Base-by-base conservation (phyloP, 2,113 vertebrate species). In the Pogonocichla stellata region DNA sequence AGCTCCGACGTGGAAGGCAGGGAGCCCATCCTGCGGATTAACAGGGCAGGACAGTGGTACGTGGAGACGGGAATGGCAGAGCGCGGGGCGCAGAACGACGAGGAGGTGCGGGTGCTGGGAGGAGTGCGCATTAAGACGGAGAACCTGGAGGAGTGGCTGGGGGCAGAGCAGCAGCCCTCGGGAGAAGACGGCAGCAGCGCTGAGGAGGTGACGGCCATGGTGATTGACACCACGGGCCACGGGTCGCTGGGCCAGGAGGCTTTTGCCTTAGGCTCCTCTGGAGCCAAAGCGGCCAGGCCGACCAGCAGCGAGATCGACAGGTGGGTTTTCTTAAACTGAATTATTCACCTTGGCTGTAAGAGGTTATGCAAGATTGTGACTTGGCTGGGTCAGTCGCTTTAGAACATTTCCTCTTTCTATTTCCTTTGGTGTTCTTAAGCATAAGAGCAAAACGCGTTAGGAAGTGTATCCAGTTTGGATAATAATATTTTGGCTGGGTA, bases 1-100 rank as follows among this genome's bases (percentile, higher is more conserved):
- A 98, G 98, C 8, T 97, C 98, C 0, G 98, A 98, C 0, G 98
- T 97, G 57, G 95, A 98, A 43, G 97, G 98, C 95, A 98, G 99
- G 79, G 99, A 99, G 89, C 99, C 99, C 43, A 98, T 99, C 77
- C 98, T 99, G 22, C 98, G 99, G 61, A 99, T 99, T 74, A 99
- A 99, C 97, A 98, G 99, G 51, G 99, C 99, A 0, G 99, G 99
- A 26, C 99, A 99, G 96, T 99, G 99, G 99, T 99, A 99, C 6
- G 99, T 99, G 28, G 99, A 99, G 97, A 99, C 99, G 0, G 98
- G 98, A 24, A n/a, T 97, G 48, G 98, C 97, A 14, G 99, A 99
- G 67, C 97, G 97, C 2, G 97, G 98, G 31, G 96, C 97, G 36
- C 98, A 98, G 40, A 98, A 96, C 0, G 98, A 99, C 5, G 99